These are phyloP conservation scores for Macrotus californicus DNA, from an alignment of 2,113 vertebrate genomes.

Conservation along the genomic window DNA sequence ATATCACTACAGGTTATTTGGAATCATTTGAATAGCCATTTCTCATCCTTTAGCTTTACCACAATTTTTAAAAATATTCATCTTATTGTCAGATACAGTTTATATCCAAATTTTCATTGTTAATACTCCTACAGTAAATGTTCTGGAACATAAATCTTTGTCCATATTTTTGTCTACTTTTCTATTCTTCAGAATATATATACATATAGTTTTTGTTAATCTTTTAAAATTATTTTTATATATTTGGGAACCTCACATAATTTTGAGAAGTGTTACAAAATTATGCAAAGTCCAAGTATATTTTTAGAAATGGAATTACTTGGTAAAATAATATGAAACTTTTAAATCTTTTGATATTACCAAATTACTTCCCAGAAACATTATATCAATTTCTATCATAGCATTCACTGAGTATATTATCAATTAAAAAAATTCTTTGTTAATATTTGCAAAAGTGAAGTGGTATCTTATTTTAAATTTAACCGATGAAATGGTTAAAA, in stretches of 20 bases:
- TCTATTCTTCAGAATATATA: not conserved
- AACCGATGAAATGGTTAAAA: not conserved
- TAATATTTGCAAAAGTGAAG: not conserved
- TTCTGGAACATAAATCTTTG: constrained; percentile 11
- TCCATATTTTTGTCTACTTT: not conserved
- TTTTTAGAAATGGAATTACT: not conserved
- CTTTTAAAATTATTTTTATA: constrained; percentile 82
- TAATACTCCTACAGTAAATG: not conserved
- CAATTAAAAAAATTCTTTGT: not conserved
- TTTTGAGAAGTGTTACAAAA: constrained; percentile 87
- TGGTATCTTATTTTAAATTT: not conserved
- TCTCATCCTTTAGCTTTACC: not conserved
- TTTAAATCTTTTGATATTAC: not conserved
- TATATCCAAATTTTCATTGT: not conserved
- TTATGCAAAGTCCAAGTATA: constrained; percentile 79
- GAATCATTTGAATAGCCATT: not conserved
- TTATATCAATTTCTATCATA: not conserved
- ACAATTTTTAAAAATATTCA: not conserved
- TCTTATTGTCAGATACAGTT: not conserved
- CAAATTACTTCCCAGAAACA: not conserved
- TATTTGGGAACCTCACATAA: constrained; percentile 82
- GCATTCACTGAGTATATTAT: not conserved
- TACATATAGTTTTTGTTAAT: constrained; percentile 72
- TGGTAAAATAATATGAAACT: constrained; percentile 17
- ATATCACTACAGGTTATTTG: not conserved